phyloP scores from a whole-genome alignment of 2,113 vertebrate genomes.

The Equus przewalskii region DNA sequence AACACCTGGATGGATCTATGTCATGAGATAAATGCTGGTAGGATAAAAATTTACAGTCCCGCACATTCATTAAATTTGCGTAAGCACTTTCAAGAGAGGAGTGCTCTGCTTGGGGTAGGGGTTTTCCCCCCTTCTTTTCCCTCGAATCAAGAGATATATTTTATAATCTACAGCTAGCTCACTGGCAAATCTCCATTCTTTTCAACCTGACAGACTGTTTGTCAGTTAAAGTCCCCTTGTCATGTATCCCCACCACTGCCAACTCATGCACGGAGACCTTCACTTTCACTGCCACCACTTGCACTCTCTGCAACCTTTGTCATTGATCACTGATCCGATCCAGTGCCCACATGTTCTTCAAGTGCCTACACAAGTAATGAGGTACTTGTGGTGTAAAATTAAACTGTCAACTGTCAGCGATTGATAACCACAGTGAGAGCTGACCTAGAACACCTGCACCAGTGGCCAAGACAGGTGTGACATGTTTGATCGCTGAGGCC shows the following conservation, averaged over 20 bases:
- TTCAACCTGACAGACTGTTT: conserved; percentile 97
- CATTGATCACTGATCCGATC: conserved; percentile 99
- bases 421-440: conserved; percentile 98
- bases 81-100: conserved; percentile 89
- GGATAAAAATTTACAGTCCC: conserved; percentile 90
- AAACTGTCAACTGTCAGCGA: conserved; percentile 99
- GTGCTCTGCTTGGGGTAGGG: conserved; percentile 58
- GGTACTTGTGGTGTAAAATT: conserved; percentile 99
- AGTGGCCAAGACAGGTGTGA: conserved; percentile 95
- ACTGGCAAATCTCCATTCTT: conserved; percentile 94
- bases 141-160: conserved; percentile 89
- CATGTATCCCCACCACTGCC: conserved; percentile 95
- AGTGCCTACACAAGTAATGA: conserved; percentile 98
- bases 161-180: conserved; percentile 89
- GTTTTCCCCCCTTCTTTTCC: conserved; percentile 13
- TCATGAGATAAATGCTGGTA: conserved; percentile 87
- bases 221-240: conserved; percentile 95
- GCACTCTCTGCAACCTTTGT: conserved; percentile 96
- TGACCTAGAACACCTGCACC: conserved; percentile 96
- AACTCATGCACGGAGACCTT: conserved; percentile 96
- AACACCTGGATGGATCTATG: conserved; percentile 82
- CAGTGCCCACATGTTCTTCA: conserved; percentile 98
- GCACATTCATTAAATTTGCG: conserved; percentile 89
- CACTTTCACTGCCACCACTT: conserved; percentile 93
- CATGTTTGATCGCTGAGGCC: conserved; percentile 94